Conservation (phyloP, 2,113 vertebrate species). For the Pipra filicauda region DNA sequence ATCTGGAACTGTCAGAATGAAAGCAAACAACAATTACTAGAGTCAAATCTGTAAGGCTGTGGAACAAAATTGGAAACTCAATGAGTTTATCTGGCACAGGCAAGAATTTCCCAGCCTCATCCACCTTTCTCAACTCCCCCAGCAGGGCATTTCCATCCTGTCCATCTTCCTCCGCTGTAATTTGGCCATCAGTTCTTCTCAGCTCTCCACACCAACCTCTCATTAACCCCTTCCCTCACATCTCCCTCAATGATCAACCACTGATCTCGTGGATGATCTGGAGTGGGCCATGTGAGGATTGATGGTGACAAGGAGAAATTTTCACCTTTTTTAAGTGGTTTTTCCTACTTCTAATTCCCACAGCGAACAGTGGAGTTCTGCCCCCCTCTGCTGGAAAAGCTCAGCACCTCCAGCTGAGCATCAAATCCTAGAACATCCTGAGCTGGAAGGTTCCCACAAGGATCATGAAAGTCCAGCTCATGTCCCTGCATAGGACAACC, state of each 20-base stretch:
- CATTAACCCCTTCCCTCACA: background rate
- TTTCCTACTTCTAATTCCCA: background rate
- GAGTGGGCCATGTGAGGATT: background rate
- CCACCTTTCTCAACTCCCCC: background rate
- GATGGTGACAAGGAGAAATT: background rate
- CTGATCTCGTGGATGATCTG: background rate
- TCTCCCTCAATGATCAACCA: background rate
- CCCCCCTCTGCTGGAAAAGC: slow-evolving; percentile 62
- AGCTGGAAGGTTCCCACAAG: background rate
- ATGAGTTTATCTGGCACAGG: background rate
- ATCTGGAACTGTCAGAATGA: background rate
- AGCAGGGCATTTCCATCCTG: background rate
- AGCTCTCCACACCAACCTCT: background rate
- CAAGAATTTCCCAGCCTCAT: background rate
- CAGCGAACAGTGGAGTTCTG: slow-evolving; percentile 9
- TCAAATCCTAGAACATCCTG: background rate
- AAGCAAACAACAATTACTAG: background rate
- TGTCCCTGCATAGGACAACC: background rate
- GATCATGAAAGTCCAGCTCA: accelerated
- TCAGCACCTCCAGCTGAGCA: slow-evolving; percentile 20
- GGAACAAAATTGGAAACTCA: background rate
- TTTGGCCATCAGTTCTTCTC: background rate
- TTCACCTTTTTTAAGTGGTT: background rate
- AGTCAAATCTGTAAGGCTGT: background rate
- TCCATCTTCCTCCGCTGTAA: background rate